Conservation (phyloP, 2,888 invertebrate species). For the Calameuta pallipes region DNA sequence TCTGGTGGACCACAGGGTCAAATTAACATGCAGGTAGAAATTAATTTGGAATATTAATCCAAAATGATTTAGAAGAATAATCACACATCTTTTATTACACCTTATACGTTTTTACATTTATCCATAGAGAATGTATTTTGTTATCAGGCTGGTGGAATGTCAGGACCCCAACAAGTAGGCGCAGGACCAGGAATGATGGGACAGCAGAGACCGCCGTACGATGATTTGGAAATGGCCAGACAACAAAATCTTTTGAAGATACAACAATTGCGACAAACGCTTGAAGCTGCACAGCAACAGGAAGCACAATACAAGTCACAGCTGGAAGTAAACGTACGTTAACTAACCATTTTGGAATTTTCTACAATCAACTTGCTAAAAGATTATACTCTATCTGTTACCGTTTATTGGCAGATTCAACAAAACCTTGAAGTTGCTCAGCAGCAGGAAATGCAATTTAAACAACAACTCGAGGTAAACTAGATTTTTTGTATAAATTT, state of each 20-base stretch:
- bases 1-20: conserved; percentile 56
- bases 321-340: conserved; percentile 77
- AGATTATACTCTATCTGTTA: background rate
- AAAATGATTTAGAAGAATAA: background rate
- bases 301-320: conserved; percentile 83
- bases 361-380: conserved; percentile 11
- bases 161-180: conserved; percentile 57
- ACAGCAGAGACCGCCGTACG: conserved; percentile 66
- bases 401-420: conserved; percentile 66
- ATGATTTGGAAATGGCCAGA: conserved; percentile 78
- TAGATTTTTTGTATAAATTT: conserved; percentile 1
- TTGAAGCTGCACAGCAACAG: conserved; percentile 84
- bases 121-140: background rate
- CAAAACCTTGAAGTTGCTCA: conserved; percentile 80
- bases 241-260: conserved; percentile 85
- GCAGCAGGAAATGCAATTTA: conserved; percentile 84
- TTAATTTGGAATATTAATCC: background rate
- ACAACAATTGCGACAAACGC: conserved; percentile 79
- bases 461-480: conserved; percentile 76
- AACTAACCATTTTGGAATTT: conserved; percentile 7
- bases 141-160: conserved; percentile 46
- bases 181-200: conserved; percentile 45
- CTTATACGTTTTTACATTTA: background rate
- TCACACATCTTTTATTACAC: background rate
- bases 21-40: conserved; percentile 54